These are phyloP conservation scores for Theodoxus fluviatilis DNA, from an alignment of 2,888 invertebrate genomes.

Conservation along the genomic window DNA sequence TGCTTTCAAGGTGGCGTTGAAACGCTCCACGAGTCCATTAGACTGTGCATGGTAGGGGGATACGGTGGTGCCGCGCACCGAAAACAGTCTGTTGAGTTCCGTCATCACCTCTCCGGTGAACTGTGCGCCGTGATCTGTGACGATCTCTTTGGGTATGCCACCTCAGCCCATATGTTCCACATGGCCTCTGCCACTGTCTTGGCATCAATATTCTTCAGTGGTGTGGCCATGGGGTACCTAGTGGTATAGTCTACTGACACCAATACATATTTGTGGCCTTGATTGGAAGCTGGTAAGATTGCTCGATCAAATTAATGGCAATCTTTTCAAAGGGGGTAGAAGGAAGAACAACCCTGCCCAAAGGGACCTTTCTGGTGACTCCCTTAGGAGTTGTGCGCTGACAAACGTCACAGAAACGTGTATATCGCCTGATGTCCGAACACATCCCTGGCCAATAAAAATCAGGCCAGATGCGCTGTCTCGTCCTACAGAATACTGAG, in stretches of 20 bases:
- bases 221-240: not conserved
- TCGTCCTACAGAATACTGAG: not conserved
- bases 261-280: not conserved
- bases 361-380: not conserved
- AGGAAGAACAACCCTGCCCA: too few species aligned
- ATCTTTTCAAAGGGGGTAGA: too few species aligned
- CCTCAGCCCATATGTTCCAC: not conserved
- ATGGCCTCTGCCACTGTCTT: not conserved
- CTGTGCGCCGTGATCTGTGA: too few species aligned
- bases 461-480: not conserved
- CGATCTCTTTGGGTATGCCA: not conserved
- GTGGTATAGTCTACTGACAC: not conserved
- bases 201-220: not conserved
- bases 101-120: not conserved
- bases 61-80: not conserved
- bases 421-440: not conserved
- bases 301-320: not conserved
- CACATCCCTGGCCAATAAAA: not conserved
- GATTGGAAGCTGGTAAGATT: not conserved
- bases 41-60: not conserved
- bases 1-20: not conserved
- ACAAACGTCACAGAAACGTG: not conserved
- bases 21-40: not conserved
- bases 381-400: not conserved
- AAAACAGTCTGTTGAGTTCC: not conserved